A percentile compares a stretch with the other conserved stretches of the same genome.
Evolutionary conservation across 2,797 vertebrate genomes (phyloP).

Genomic region (Oryzias dopingdopingensis): DNA sequence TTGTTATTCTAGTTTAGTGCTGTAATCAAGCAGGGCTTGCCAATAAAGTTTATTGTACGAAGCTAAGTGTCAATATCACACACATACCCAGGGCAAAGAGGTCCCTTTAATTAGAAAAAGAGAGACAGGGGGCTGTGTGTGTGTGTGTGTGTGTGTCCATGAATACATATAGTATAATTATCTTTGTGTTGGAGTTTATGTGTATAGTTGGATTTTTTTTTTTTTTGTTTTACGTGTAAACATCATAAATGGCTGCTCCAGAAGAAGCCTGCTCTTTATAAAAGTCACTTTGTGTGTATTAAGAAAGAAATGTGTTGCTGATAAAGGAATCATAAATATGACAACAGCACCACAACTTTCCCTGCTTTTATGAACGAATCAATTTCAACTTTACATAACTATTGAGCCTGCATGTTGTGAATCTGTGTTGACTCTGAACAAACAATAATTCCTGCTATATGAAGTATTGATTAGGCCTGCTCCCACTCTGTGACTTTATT

Average conservation of each 20-base stretch:
- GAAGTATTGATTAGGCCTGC: constrained; percentile 70
- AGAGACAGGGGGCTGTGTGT: constrained; percentile 79
- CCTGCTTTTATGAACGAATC: constrained; percentile 67
- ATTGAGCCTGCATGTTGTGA: constrained; percentile 58
- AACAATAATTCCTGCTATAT: constrained; percentile 71
- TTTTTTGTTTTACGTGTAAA: constrained; percentile 31
- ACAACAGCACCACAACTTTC: constrained; percentile 50
- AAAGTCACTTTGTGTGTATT: constrained; percentile 29
- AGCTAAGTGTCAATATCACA: constrained; percentile 98
- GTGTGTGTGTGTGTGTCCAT: constrained; percentile 9
- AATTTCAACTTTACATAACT: constrained; percentile 64
- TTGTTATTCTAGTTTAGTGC: constrained; percentile 97
- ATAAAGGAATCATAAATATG: constrained; percentile 37
- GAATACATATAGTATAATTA: constrained; percentile 12
- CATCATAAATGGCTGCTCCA: constrained; percentile 38
- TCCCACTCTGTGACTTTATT: constrained; percentile 64
- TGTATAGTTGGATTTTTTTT: constrained; percentile 34
- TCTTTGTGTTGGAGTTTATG: constrained; percentile 12
- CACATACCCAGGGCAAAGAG: constrained; percentile 88
- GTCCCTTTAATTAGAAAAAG: constrained; percentile 98
- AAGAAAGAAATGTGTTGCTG: constrained; percentile 37
- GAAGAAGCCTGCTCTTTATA: constrained; percentile 31
- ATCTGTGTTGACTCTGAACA: constrained; percentile 61
- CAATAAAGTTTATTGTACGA: constrained; percentile 99
- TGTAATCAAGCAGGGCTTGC: constrained; percentile 96